Evolutionary conservation across 2,888 invertebrate genomes (phyloP).

Genomic region (Zhengitettix transpicula): DNA sequence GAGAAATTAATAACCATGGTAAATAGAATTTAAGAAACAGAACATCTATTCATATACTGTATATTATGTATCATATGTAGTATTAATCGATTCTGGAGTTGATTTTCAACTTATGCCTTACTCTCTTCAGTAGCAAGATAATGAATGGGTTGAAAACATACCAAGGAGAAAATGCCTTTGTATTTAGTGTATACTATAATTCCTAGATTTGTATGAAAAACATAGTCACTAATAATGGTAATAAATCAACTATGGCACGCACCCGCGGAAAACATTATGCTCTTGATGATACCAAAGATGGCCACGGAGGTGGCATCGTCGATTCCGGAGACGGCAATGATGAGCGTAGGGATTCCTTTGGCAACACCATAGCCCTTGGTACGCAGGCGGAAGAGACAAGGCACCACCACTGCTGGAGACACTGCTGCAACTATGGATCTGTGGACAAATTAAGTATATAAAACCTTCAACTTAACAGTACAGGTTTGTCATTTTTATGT

Average conservation of each 20-base stretch:
- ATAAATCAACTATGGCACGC: not conserved
- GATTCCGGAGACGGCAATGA: constrained; percentile 35
- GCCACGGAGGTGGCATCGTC: constrained; percentile 38
- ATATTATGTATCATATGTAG: no score
- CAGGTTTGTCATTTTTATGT: not conserved
- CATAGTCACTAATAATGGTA: no score
- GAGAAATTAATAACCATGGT: no score
- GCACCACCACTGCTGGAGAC: constrained; percentile 38
- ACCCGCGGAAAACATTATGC: constrained; percentile 22
- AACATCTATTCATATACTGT: no score
- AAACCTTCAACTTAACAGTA: not conserved
- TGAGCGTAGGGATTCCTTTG: constrained; percentile 34
- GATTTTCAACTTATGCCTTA: no score
- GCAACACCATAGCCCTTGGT: constrained; percentile 30
- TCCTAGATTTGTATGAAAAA: no score
- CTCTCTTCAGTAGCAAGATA: no score
- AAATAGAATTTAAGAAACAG: no score
- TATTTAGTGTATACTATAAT: no score
- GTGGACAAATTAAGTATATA: not conserved
- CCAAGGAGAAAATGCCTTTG: no score
- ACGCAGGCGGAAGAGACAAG: constrained; percentile 29
- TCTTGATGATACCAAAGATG: constrained; percentile 30
- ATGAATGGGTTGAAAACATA: no score
- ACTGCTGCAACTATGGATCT: constrained; percentile 32
- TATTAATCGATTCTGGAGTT: no score